Percentiles rank a stretch among this genome's conserved stretches.
phyloP scores from a whole-genome alignment of 2,797 vertebrate genomes.

The Tachyglossus aculeatus region DNA sequence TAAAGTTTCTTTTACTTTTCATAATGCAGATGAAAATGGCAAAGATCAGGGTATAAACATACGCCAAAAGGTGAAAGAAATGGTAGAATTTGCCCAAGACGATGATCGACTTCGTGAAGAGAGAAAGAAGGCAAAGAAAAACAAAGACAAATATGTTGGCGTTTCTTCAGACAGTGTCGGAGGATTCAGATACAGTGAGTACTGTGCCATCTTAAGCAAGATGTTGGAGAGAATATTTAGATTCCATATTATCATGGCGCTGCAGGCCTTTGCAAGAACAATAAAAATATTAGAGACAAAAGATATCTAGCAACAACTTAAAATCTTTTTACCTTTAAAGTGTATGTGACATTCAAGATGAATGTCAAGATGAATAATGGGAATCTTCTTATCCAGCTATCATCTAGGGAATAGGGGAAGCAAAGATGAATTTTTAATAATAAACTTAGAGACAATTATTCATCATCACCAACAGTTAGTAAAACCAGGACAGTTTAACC shows the following conservation, averaged over 20 bases:
- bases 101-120: constrained; percentile 95
- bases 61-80: constrained; percentile 96
- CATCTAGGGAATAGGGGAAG: constrained; percentile 2
- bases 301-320: background rate
- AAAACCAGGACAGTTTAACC: too few relatives aligned
- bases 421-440: constrained; percentile 2
- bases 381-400: background rate
- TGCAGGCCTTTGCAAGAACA: constrained; percentile 20
- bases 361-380: background rate
- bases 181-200: constrained; percentile 91
- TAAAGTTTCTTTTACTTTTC: constrained; percentile 30
- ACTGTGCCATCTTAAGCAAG: constrained; percentile 9
- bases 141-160: constrained; percentile 96
- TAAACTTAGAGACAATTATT: background rate
- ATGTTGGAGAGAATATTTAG: too few relatives aligned
- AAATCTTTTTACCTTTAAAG: background rate
- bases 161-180: constrained; percentile 92
- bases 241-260: too few relatives aligned
- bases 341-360: background rate
- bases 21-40: constrained; percentile 89
- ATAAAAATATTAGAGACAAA: background rate
- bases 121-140: constrained; percentile 97
- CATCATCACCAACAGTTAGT: background rate
- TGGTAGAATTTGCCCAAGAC: constrained; percentile 94
- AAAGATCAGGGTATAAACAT: constrained; percentile 99